Evolutionary conservation across 2,113 vertebrate genomes (phyloP), one percentile per base, ranked within the genome.

Genomic region (Dipodomys spectabilis): DNA sequence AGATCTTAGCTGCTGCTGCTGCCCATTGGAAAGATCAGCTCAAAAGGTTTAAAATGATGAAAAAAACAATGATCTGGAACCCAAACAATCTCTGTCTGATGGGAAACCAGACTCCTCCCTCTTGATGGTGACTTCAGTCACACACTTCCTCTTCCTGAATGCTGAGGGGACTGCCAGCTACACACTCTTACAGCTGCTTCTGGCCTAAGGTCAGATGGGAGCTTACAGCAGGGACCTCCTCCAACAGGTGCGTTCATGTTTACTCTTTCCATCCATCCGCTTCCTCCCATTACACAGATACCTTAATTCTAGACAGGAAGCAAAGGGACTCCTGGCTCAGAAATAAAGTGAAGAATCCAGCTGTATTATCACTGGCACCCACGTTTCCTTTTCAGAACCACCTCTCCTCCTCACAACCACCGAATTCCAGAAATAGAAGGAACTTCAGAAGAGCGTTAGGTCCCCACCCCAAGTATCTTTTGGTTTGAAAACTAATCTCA

Each of bases 41-140:
- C 69, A 62, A 53, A 88, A 22, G 32, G 82, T 49, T 35, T 18
- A 35, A 78, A 91, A 79, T 7, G 49, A 49, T 49, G 49, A 62
- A 85, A 65, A 88, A 95, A 79, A 68, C n/a, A 35, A 81, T 53
- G 82, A 30, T 83, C 82, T 39, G 27, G 65, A 92, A 53, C 53
- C 69, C 15, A 83, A 91, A 86, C n/a, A 28, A 23, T n/a, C 30
- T 71, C 67, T 74, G 22, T 53, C 49, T 73, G 60, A 30, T 6
- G 35, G 78, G 82, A 89, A 91, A 82, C 44, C 0, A 8, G 60
- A 19, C 0, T 82, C 16, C 72, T 74, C n/a, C 72, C 44, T 49
- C 22, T 57, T 22, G n/a, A 1, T 72, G 62, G 68, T 44, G 22
- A 68, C 23, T 74, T 65, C 60, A 30, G 2, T 8, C 35, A 39